Base-by-base conservation (phyloP, 2,797 vertebrate species). In the Callimico goeldii region DNA sequence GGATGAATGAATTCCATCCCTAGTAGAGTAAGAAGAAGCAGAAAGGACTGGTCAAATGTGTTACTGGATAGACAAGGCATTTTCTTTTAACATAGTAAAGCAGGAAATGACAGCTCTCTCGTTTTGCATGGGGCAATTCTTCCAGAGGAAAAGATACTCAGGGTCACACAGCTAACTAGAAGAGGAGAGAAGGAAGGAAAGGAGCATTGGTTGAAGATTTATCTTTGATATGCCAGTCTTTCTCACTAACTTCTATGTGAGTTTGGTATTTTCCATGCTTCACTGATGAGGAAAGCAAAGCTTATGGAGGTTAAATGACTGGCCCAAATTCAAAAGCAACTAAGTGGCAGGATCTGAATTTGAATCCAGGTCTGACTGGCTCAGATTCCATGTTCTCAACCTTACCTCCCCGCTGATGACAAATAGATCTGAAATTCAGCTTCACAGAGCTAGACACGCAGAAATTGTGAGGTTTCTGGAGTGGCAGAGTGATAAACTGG, bases 201-300 rank as follows among this genome's bases (percentile, higher is more conserved):
- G 19, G 33, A 88, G n/a, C 24, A 36, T n/a, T 87, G n/a, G 17
- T 20, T 89, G 43, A 95, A 88, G 46, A 84, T 95, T 95, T 80
- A 39, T 96, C 39, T 93, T 73, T 43, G 91, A 33, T 48, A 39
- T 48, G 8, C 67, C 72, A 95, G 24, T 9, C 46, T 61, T 76
- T 88, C 80, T 88, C 43, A 92, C 81, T 88, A 96, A 73, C 64
- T 94, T 95, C 57, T 36, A 1, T 92, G 28, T 76, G 76, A 93
- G 5, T 33, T 94, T 90, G 70, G 15, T 87, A 73, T 88, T 92
- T 55, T 64, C 17, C 55, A 84, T 4, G 41, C 92, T 96, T 95
- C 72, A 95, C n/a, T 58, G 64, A 81, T 77, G 26, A 96, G 52
- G 28, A 97, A 95, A 83, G 24, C 6, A 9, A 91, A 30, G 39